Evolutionary conservation across 2,888 invertebrate species (phyloP), one percentile per base, ranked within the genome.

Genomic region (Chymomyza fuscimana): DNA sequence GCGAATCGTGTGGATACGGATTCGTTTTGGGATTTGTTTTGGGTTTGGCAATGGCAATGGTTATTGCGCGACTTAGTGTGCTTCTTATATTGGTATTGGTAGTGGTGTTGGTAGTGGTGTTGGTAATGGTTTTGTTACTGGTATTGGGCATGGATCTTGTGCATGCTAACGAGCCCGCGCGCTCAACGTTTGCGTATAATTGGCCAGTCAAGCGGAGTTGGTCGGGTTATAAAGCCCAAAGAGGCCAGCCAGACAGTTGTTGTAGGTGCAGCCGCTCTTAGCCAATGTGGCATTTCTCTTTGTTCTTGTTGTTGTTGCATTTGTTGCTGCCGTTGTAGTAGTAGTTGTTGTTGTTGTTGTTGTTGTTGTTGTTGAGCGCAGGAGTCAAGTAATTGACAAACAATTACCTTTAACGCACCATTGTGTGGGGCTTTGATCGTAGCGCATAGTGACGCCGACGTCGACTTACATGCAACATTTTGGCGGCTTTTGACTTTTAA

Each of bases 301-400:
- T 52, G 52, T 15, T 36, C 10, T 51, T 51, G 62, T 12, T 61
- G 56, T 40, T 62, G 56, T 16, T 62, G n/a, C n/a, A n/a, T n/a
- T n/a, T n/a, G n/a, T n/a, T n/a, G n/a, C n/a, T n/a, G n/a, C n/a
- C n/a, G 63, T 19, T 54, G 56, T 58, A 56, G 46, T 16, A 32
- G 3, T 32, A 9, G 58, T 67, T 63, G 67, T 50, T 46, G 59
- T 51, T 51, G 66, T 52, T 63, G 46, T 63, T 40, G 60, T 63
- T 36, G 58, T 62, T 65, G 62, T 65, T 69, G 65, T 58, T 63
- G 52, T 65, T 67, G 75, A 72, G 79, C 81, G 81, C 86, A 89
- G 90, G 89, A 89, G 89, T 89, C 86, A 89, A 89, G 90, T 89
- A 89, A 89, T 90, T 89, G 89, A 89, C 89, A 90, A 89, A 89